Base-by-base conservation (phyloP, 1,140 invertebrate species). In the Aphaenogaster rudis region DNA sequence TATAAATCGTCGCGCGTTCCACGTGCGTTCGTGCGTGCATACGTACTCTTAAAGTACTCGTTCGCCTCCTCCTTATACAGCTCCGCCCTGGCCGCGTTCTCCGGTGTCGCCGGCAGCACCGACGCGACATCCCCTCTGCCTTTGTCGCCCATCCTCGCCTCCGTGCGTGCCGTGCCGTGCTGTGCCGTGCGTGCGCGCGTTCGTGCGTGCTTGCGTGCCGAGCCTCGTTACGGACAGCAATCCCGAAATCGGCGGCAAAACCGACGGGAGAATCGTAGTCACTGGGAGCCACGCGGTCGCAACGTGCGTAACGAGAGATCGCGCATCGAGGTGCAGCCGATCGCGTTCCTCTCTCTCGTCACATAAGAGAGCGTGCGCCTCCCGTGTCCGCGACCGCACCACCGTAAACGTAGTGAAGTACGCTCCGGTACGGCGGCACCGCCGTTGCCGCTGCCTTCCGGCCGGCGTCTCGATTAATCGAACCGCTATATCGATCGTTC, bases 51-150 rank as follows among this genome's bases (percentile, higher is more conserved):
- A 94, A 99, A 98, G 94, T 96, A 97, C 92, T 97, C 96, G 95
- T 99, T 99, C 15, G 98, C 98, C 93, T 97, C 96, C 92, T 98
- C 97, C 96, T 99, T 99, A 79, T 97, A 96, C 92, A 97, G 96
- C 95, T 98, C 97, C 11, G 98, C 98, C 92, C 95, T 95, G 80
- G 96, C 92, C 28, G 94, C 92, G 88, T 96, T 93, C 92, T 96
- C 95, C 57, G 42, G 6, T 8, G 93, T 88, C 45, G 33, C 17
- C 48, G 93, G 92, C 69, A 91, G 87, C n/a, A 78, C 77, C 81
- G 77, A 88, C 7, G 85, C 79, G 13, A 91, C 87, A 45, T 93
- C 92, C 21, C 74, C 89, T 90, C 91, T 93, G 52, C 74, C 89
- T 90, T 93, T 93, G 59, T 92, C 92, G 88, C 91, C 92, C 93